phyloP scores from a whole-genome alignment of 1,140 invertebrate genomes.

The Drosophila kanapiae region DNA sequence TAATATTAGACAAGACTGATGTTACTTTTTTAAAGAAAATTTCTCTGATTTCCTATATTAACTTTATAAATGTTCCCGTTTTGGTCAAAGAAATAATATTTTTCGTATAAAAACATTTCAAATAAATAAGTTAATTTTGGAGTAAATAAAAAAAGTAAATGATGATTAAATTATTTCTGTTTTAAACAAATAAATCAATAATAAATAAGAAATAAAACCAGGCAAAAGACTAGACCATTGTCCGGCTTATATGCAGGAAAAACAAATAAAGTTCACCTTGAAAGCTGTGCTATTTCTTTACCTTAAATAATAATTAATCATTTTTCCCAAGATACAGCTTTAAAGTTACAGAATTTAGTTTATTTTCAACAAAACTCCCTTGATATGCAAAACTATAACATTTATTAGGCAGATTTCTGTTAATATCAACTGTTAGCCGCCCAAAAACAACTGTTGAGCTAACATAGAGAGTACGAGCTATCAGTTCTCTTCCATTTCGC shows the following conservation, averaged over 20 bases:
- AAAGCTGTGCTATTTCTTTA: too few species aligned
- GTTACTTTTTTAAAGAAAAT: background rate
- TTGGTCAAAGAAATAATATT: background rate
- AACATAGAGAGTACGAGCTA: background rate
- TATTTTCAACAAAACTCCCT: background rate
- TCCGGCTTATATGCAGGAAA: too few species aligned
- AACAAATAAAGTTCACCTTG: too few species aligned
- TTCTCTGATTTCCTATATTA: too few species aligned
- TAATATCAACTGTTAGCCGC: slow-evolving; percentile 2
- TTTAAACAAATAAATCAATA: too few species aligned
- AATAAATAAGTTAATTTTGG: background rate
- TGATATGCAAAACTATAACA: background rate
- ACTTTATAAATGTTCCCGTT: too few species aligned
- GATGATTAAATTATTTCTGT: too few species aligned
- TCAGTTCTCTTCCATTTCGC: background rate
- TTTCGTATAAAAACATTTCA: background rate
- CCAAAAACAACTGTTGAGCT: slow-evolving; percentile 22
- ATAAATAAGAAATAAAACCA: too few species aligned
- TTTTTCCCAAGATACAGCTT: too few species aligned
- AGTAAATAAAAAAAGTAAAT: too few species aligned
- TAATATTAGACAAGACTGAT: background rate
- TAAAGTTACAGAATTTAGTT: background rate
- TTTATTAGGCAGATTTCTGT: background rate
- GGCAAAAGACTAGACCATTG: too few species aligned
- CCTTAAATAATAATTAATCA: too few species aligned